These are phyloP conservation scores for Tinea trinotella DNA, from an alignment of 2,888 invertebrate genomes.

Conservation along the genomic window DNA sequence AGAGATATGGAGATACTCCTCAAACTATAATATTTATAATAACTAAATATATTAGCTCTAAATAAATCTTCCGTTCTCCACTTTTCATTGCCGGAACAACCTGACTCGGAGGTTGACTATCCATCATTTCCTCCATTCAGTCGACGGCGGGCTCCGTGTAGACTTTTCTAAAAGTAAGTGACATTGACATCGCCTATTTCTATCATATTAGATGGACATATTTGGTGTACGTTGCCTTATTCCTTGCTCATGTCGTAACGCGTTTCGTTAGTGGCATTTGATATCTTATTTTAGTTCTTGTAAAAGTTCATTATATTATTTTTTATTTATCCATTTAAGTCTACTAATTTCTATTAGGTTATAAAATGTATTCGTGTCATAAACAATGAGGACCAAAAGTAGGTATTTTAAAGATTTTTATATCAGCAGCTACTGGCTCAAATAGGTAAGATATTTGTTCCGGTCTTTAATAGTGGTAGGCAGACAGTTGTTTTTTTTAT, in stretches of 20 bases:
- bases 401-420: no score
- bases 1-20: no score
- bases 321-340: no score
- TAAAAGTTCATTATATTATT: no score
- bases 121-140: slow-evolving; percentile 70
- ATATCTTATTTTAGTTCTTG: not conserved
- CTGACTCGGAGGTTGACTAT: slow-evolving; percentile 48
- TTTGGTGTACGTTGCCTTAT: slow-evolving; percentile 32
- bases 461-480: no score
- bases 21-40: no score
- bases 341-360: no score
- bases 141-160: slow-evolving; percentile 67
- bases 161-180: slow-evolving; percentile 46
- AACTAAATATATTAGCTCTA: slow-evolving; percentile 41
- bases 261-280: not conserved
- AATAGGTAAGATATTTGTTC: no score
- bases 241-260: not conserved
- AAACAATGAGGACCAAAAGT: no score
- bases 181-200: slow-evolving; percentile 55
- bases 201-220: slow-evolving; percentile 32
- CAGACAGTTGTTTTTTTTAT: no score
- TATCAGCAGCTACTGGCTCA: no score
- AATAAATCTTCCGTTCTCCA: slow-evolving; percentile 32
- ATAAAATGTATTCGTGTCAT: no score
- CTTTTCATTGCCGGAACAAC: slow-evolving; percentile 43